A percentile compares a stretch with the other conserved stretches of the same genome.
phyloP scores from a whole-genome alignment of 2,888 invertebrate species.

The Diploptera punctata region DNA sequence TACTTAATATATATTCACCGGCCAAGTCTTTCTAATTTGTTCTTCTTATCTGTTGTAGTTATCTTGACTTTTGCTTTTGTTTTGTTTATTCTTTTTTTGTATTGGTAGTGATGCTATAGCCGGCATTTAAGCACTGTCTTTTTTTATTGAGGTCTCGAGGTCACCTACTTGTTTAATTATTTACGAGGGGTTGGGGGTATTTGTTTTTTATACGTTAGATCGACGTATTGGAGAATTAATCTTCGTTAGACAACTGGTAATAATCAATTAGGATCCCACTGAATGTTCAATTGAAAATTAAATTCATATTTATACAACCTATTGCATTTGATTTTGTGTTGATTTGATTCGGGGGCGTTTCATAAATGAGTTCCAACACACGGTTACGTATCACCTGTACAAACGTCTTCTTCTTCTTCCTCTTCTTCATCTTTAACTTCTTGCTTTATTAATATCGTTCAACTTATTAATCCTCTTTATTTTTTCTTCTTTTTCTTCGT shows the following conservation, averaged over 20 bases:
- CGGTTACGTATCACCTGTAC: too few relatives aligned
- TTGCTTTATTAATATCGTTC: too few relatives aligned
- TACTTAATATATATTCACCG: slow-evolving; percentile 9
- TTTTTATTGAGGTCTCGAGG: neutral
- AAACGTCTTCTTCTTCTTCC: too few relatives aligned
- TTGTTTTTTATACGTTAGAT: neutral
- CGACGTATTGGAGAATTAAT: neutral
- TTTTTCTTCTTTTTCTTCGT: too few relatives aligned
- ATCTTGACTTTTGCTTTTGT: neutral
- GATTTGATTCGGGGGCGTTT: too few relatives aligned
- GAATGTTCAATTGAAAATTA: neutral
- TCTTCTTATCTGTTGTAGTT: neutral
- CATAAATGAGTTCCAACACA: too few relatives aligned
- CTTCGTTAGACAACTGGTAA: neutral
- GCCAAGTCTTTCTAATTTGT: slow-evolving; percentile 11
- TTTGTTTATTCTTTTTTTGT: slow-evolving; percentile 2
- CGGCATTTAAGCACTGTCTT: neutral
- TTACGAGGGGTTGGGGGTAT: neutral
- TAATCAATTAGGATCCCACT: neutral
- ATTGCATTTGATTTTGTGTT: too few relatives aligned
- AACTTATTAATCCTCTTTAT: too few relatives aligned
- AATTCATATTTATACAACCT: too few relatives aligned
- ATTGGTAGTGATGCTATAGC: neutral
- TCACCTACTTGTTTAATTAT: neutral
- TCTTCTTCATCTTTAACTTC: too few relatives aligned